Conservation (phyloP, 2,888 invertebrate genomes). For the Phasia obesa region DNA sequence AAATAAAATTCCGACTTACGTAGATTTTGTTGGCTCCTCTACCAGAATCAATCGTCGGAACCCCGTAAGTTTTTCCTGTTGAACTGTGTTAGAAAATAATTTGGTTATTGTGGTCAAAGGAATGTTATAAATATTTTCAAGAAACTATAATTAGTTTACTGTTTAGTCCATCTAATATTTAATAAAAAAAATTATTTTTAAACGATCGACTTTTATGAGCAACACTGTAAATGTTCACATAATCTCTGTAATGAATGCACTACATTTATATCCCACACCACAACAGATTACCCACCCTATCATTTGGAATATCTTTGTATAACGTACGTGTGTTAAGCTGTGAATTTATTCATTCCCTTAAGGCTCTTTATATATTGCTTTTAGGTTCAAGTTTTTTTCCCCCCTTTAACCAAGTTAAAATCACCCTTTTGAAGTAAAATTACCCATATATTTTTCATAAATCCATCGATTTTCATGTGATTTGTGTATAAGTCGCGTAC, state of each 20-base stretch:
- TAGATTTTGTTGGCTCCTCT: too few species aligned
- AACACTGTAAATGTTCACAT: background rate
- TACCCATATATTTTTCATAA: conserved; percentile 7
- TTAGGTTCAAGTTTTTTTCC: conserved; percentile 1
- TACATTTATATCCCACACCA: background rate
- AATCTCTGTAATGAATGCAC: background rate
- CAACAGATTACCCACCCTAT: background rate
- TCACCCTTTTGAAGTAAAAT: conserved; percentile 44
- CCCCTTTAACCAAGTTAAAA: conserved; percentile 34
- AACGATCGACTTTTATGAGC: background rate
- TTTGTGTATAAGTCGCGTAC: conserved; percentile 50
- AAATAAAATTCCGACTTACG: too few species aligned
- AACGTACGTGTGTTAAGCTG: conserved; percentile 1
- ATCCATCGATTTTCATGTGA: conserved; percentile 57
- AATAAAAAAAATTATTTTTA: too few species aligned
- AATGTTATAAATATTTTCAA: too few species aligned
- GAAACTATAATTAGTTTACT: too few species aligned
- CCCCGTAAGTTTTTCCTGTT: too few species aligned
- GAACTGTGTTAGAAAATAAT: too few species aligned
- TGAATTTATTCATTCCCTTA: conserved; percentile 32
- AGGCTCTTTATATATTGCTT: conserved; percentile 28
- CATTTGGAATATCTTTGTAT: background rate
- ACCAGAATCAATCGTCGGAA: too few species aligned
- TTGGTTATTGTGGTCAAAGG: too few species aligned
- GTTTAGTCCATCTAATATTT: too few species aligned